phyloP scores from a whole-genome alignment of 2,113 vertebrate species.

The Numida meleagris region DNA sequence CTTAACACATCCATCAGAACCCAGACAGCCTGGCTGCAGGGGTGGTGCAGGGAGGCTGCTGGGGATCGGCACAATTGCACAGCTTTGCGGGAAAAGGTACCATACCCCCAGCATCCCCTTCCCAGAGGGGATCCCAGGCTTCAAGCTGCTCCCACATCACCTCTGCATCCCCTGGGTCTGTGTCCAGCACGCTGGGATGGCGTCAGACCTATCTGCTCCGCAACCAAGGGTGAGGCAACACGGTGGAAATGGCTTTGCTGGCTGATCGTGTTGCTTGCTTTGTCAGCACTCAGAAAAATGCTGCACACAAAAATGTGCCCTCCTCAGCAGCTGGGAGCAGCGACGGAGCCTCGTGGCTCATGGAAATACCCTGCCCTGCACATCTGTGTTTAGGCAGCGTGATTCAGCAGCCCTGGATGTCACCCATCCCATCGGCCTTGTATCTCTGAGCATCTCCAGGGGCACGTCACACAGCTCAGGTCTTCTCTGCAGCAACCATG shows the following conservation, averaged over 20 bases:
- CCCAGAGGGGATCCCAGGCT: neutral
- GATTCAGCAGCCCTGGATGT: neutral
- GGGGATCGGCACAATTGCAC: neutral
- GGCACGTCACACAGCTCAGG: neutral
- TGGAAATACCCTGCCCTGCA: neutral
- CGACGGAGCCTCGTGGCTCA: neutral
- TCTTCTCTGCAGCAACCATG: neutral
- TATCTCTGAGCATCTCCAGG: neutral
- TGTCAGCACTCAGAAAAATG: neutral
- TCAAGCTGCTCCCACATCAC: neutral
- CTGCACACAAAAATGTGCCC: neutral
- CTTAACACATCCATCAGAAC: neutral
- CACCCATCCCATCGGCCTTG: neutral
- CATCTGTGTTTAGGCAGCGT: neutral
- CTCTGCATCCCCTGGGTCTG: neutral
- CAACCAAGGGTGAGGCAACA: neutral
- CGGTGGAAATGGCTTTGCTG: neutral
- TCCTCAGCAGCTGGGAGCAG: neutral
- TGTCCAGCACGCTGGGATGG: neutral
- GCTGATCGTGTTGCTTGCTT: neutral
- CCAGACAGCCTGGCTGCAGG: neutral
- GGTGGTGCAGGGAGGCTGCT: neutral
- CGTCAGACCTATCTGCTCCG: neutral
- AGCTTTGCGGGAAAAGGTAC: neutral
- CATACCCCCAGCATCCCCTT: neutral